Base-by-base conservation (phyloP, 2,888 invertebrate species). In the Scaptomyza caliginosa region DNA sequence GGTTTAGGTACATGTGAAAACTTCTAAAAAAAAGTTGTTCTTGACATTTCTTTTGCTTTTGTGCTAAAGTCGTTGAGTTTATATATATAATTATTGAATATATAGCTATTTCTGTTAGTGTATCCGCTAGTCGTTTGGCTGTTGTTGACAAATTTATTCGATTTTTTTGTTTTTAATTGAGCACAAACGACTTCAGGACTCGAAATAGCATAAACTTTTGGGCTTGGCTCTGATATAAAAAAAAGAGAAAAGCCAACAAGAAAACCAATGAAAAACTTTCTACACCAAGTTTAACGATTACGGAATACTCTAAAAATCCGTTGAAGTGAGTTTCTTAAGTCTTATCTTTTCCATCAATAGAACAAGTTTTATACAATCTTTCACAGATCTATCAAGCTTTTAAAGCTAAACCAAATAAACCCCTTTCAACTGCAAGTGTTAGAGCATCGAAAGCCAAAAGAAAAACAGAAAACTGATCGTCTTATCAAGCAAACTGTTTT, bases 91-190 rank as follows among this genome's bases (percentile, higher is more conserved):
- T n/a, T n/a, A n/a, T n/a, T n/a, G n/a, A n/a, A n/a, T n/a, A n/a
- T n/a, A n/a, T n/a, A n/a, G n/a, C n/a, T n/a, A 7, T 10, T 10
- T 23, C 2, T 8, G 40, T 4, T 7, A 50, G 26, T 6, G 45
- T 32, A 52, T 16, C 4, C 0, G n/a, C 26, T 30, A 30, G 23
- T 28, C 19, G 32, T 5, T 1, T 17, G 24, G 3, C n/a, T 32
- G n/a, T 0, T 16, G 8, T 11, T 1, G 0, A 2, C 6, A 23
- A 6, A 2, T 16, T 16, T 16, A 5, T 10, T 17, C 13, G 0
- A 16, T 59, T 52, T 36, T 48, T 48, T 67, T 67, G 46, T 30
- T 67, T 52, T 58, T 72, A 56, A 67, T 74, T 70, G 74, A 67
- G 60, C 48, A 24, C 48, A 55, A 48, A 52, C 39, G 32, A 16